Percentiles rank a stretch among this genome's conserved stretches.
phyloP scores from a whole-genome alignment of 2,797 vertebrate genomes.

The Macropus fuliginosus region DNA sequence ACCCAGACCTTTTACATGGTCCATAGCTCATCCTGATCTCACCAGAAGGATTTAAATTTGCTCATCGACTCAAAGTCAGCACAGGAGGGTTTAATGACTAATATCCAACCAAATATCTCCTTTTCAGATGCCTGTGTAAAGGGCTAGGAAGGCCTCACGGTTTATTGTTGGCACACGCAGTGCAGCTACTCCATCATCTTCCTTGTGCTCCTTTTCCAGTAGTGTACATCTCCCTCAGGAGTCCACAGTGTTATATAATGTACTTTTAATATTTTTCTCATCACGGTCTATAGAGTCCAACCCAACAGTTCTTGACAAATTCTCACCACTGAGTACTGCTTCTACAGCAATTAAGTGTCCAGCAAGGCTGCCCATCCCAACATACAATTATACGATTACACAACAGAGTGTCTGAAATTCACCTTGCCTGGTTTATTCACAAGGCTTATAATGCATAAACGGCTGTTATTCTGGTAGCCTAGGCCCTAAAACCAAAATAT shows the following conservation, averaged over 20 bases:
- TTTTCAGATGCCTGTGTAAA: not conserved
- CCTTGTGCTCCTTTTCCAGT: not conserved
- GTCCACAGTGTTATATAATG: not conserved
- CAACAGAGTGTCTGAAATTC: not conserved
- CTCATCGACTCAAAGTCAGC: not conserved
- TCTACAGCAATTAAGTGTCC: not conserved
- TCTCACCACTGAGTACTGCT: not conserved
- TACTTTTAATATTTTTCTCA: not conserved
- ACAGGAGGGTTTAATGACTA: not conserved
- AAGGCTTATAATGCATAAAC: not conserved
- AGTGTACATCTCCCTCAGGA: not conserved
- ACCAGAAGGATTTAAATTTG: not conserved
- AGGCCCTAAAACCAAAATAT: not conserved
- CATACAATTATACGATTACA: not conserved
- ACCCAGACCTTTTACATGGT: not conserved
- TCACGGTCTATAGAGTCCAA: not conserved
- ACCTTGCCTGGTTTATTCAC: not conserved
- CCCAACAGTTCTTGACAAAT: not conserved
- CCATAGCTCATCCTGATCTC: not conserved
- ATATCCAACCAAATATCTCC: not conserved
- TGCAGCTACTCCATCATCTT: not conserved
- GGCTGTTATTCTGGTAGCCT: not conserved
- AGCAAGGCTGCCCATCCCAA: not conserved
- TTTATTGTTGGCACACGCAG: not conserved
- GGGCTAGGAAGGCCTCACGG: not conserved